A percentile compares a stretch with the other conserved stretches of the same genome.
Conservation (phyloP, 37 sponge, comb jelly and placozoan species). For the Aphrocallistes beatrix region DNA sequence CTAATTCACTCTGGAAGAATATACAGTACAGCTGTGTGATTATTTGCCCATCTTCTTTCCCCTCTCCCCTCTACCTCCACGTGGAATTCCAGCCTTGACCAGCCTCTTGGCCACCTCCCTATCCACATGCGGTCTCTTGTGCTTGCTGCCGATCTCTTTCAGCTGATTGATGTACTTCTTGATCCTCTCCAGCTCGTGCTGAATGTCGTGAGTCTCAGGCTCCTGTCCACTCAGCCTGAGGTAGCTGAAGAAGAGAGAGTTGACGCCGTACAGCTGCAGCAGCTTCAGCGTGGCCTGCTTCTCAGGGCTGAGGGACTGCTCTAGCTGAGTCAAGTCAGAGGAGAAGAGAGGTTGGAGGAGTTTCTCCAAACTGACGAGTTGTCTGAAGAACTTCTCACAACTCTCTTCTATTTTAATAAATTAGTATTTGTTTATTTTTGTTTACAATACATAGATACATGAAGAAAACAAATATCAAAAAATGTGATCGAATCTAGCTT, state of each 20-base stretch:
- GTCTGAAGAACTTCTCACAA: not conserved
- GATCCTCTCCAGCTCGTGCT: not conserved
- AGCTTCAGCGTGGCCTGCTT: not conserved
- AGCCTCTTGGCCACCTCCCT: not conserved
- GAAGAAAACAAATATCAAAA: no score
- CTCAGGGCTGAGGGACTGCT: not conserved
- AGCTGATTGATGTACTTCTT: not conserved
- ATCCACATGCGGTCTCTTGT: not conserved
- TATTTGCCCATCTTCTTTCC: no score
- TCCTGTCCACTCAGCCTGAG: not conserved
- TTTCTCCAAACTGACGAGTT: not conserved
- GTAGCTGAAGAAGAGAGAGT: slow-evolving; percentile 17
- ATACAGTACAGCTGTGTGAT: no score
- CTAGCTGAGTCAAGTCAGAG: not conserved
- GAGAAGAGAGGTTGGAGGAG: not conserved
- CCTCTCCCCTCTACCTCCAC: not conserved
- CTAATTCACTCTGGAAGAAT: no score
- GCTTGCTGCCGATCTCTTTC: not conserved
- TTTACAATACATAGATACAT: no score
- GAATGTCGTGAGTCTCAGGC: not conserved
- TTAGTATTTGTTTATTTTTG: no score
- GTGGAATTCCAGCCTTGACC: not conserved
- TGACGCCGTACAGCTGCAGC: not conserved
- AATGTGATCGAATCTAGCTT: no score
- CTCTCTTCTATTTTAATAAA: slow-evolving; percentile 1